These are phyloP conservation scores for Chelidonichthys spinosus DNA, from an alignment of 2,797 vertebrate genomes.

Conservation along the genomic window DNA sequence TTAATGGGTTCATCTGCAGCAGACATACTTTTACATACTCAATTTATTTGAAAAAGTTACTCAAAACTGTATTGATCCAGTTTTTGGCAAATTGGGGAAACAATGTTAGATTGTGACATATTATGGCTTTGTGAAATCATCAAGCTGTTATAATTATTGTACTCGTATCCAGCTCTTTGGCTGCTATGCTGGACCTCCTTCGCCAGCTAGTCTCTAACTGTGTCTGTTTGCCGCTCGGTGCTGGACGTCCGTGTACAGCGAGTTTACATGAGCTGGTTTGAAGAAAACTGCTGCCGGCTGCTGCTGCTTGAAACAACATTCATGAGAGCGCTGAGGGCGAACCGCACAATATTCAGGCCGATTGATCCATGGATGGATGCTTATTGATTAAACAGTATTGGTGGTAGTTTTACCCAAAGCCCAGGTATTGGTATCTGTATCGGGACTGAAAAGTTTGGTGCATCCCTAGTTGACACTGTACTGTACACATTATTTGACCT, in stretches of 20 bases:
- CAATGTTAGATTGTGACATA: neutral
- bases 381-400: too few relatives aligned
- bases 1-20: neutral
- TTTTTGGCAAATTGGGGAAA: neutral
- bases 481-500: slow-evolving; percentile 40
- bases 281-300: slow-evolving; percentile 15
- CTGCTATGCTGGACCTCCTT: neutral
- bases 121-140: neutral
- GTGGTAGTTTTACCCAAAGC: too few relatives aligned
- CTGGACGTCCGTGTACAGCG: neutral
- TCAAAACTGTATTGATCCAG: too few relatives aligned
- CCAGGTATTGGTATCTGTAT: too few relatives aligned
- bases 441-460: too few relatives aligned
- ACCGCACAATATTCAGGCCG: neutral
- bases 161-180: neutral
- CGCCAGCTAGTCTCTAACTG: neutral
- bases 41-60: neutral
- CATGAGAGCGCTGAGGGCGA: slow-evolving; percentile 30
- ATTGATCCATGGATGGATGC: too few relatives aligned
- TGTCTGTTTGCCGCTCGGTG: neutral
- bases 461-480: neutral
- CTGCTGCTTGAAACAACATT: slow-evolving; percentile 27
- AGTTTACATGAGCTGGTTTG: slow-evolving; percentile 34
- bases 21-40: too few relatives aligned
- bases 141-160: neutral